These are phyloP conservation scores for Microtus oregoni DNA, from an alignment of 2,113 vertebrate genomes.

Conservation along the genomic window DNA sequence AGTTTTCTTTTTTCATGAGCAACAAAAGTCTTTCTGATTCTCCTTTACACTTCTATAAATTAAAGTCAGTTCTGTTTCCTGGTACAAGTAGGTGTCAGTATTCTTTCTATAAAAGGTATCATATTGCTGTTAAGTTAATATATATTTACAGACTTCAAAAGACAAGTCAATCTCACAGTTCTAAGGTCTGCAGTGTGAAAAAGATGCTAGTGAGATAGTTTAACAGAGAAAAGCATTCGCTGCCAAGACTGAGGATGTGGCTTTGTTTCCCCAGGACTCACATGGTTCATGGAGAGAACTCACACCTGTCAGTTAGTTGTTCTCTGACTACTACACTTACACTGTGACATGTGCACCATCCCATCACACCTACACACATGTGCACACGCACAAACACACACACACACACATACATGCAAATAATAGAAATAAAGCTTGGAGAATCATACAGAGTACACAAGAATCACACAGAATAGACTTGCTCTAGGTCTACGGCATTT, in stretches of 20 bases:
- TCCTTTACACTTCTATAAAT: neutral
- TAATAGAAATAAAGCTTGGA: slow-evolving; percentile 11
- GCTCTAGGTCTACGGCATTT: neutral
- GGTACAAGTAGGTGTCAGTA: neutral
- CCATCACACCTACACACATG: neutral
- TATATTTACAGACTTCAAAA: neutral
- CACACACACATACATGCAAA: neutral
- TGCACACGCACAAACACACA: neutral
- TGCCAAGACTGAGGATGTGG: too few species aligned
- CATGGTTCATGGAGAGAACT: too few species aligned
- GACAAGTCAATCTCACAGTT: neutral
- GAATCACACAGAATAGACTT: neutral
- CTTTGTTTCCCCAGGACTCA: too few species aligned
- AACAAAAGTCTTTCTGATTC: neutral
- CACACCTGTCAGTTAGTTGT: neutral
- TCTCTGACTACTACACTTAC: neutral
- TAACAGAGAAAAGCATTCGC: neutral
- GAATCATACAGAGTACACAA: neutral
- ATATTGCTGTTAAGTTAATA: neutral
- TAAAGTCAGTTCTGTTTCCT: neutral
- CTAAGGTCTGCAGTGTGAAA: neutral
- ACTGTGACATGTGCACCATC: neutral
- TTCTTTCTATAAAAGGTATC: neutral
- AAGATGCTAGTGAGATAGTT: neutral
- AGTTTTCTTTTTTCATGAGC: neutral